phyloP scores from a whole-genome alignment of 2,797 vertebrate species.

The Halcyon smyrnensis region DNA sequence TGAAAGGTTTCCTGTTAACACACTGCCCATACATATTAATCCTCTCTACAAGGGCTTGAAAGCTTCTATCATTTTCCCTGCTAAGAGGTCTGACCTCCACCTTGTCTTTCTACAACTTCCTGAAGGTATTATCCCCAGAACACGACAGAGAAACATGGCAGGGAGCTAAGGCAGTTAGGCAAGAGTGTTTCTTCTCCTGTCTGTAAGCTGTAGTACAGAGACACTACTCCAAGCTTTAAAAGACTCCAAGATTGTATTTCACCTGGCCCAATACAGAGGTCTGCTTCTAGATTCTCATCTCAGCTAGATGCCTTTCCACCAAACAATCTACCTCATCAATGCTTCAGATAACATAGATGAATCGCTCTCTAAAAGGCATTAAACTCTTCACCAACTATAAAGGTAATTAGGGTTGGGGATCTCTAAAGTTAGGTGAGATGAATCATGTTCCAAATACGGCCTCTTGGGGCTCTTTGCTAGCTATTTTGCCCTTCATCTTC shows the following conservation, averaged over 20 bases:
- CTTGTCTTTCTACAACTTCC: background rate
- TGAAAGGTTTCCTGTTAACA: background rate
- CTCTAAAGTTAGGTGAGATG: conserved; percentile 1
- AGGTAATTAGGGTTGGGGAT: background rate
- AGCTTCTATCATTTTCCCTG: background rate
- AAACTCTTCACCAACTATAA: background rate
- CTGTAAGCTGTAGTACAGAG: background rate
- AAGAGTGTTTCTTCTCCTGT: background rate
- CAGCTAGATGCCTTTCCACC: background rate
- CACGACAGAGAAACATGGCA: background rate
- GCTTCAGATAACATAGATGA: background rate
- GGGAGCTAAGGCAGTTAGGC: background rate
- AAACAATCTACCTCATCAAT: background rate
- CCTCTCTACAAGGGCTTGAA: background rate
- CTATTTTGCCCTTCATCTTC: conserved; percentile 20
- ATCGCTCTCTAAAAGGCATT: background rate
- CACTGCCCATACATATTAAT: background rate
- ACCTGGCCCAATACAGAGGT: background rate
- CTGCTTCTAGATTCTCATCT: background rate
- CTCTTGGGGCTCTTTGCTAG: background rate
- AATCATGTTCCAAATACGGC: background rate
- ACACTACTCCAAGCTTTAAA: background rate
- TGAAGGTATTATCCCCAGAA: background rate
- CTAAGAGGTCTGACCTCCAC: background rate
- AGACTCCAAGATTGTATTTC: background rate